These are phyloP conservation scores for Crypturellus undulatus DNA, from an alignment of 2,113 vertebrate species.

Conservation along the genomic window DNA sequence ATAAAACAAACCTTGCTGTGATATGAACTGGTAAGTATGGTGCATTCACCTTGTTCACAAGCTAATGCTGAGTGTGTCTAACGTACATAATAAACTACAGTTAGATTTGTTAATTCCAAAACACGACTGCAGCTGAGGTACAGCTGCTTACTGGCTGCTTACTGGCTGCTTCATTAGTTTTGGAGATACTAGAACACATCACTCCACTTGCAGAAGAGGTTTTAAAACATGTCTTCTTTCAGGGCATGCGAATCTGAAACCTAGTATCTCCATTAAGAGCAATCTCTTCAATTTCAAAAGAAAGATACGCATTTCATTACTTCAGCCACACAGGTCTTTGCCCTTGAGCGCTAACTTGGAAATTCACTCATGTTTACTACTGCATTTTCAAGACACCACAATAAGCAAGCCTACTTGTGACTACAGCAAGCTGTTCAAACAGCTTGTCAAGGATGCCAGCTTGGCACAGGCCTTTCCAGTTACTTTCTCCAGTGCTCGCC, in stretches of 20 bases:
- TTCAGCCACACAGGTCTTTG: not conserved
- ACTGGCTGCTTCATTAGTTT: not conserved
- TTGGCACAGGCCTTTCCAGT: not conserved
- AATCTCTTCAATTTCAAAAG: not conserved
- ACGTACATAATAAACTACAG: not conserved
- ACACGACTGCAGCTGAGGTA: not conserved
- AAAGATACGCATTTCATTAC: not conserved
- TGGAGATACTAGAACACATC: not conserved
- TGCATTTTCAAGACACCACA: not conserved
- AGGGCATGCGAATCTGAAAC: not conserved
- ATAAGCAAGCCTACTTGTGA: not conserved
- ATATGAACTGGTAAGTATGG: not conserved
- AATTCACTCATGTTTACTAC: not conserved
- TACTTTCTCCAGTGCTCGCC: not conserved
- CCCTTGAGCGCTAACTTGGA: not conserved
- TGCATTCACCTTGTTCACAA: not conserved
- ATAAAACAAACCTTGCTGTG: not conserved
- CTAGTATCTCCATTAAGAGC: not conserved
- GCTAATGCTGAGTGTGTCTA: not conserved
- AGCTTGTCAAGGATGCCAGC: rapidly evolving
- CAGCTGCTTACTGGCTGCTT: not conserved
- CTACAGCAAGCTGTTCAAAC: conserved; percentile 16
- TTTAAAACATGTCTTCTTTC: not conserved
- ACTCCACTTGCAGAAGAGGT: rapidly evolving
- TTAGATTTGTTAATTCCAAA: not conserved